Percentiles rank a stretch among this genome's conserved stretches.
phyloP scores from a whole-genome alignment of 2,888 invertebrate species.

The Limnephilus rhombicus region DNA sequence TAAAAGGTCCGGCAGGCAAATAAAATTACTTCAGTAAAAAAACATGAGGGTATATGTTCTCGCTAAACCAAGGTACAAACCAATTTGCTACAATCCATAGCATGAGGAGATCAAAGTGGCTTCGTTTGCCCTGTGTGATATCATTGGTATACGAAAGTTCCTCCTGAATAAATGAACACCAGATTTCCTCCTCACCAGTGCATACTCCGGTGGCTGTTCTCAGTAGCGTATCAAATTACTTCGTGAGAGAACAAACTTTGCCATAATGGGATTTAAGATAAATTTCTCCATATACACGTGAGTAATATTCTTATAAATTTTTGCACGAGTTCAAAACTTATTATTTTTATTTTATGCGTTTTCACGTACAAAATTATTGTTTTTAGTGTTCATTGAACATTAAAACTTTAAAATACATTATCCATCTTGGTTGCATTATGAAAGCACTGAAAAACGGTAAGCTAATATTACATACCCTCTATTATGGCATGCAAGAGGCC shows the following conservation, averaged over 20 bases:
- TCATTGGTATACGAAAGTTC: neutral
- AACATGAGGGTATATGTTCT: constrained; percentile 8
- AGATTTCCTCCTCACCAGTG: neutral
- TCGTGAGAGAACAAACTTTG: neutral
- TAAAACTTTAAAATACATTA: no score
- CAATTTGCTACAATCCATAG: constrained; percentile 20
- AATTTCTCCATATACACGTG: neutral
- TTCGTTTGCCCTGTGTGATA: neutral
- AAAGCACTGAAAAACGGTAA: no score
- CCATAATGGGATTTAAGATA: neutral
- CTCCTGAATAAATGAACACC: constrained; percentile 23
- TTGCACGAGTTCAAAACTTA: no score
- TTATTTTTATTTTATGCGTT: neutral
- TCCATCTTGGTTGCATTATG: no score
- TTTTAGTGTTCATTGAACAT: no score
- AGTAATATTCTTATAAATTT: neutral
- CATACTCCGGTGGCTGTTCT: neutral
- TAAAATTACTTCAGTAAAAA: constrained; percentile 46
- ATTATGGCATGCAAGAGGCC: no score
- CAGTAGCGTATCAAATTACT: neutral
- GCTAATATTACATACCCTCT: no score
- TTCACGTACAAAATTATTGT: neutral
- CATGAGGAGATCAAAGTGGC: constrained; percentile 16
- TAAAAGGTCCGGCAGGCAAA: constrained; percentile 58
- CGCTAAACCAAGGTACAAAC: constrained; percentile 15